A percentile compares a stretch with the other conserved stretches of the same genome.
Conservation (phyloP, 2,113 vertebrate species). For the Alethe diademata region DNA sequence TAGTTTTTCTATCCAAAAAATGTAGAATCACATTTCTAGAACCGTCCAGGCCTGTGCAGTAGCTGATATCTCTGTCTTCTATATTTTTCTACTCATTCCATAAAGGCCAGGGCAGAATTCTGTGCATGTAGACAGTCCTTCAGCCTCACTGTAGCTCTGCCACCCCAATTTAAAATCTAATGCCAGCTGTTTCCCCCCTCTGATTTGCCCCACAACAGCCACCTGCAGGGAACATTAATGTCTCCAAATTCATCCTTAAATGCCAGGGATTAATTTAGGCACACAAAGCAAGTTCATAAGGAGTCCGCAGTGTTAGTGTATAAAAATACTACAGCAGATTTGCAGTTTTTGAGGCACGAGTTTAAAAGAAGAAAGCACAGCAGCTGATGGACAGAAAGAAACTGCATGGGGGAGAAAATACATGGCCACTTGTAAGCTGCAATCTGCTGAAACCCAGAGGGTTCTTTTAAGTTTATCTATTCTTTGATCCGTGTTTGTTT, state of each 20-base stretch:
- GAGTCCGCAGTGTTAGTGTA: not conserved
- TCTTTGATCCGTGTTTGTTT: constrained; percentile 33
- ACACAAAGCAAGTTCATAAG: not conserved
- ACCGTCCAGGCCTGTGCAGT: not conserved
- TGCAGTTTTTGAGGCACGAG: not conserved
- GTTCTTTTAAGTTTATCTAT: constrained; percentile 33
- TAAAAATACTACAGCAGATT: not conserved
- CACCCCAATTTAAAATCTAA: not conserved
- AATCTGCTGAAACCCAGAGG: constrained; percentile 40
- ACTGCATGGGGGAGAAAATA: not conserved
- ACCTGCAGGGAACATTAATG: not conserved
- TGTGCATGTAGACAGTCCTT: not conserved
- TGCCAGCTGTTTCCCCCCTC: not conserved
- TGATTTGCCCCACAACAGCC: not conserved
- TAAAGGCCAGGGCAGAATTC: not conserved
- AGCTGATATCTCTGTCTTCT: not conserved
- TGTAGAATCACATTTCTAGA: not conserved
- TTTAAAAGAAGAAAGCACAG: not conserved
- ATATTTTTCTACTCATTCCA: not conserved
- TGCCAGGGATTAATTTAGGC: not conserved
- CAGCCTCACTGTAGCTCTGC: not conserved
- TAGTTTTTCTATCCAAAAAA: not conserved
- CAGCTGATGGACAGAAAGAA: not conserved
- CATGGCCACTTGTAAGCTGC: not conserved
- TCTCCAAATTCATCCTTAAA: not conserved